Percentiles rank a stretch among this genome's conserved stretches.
Conservation (phyloP, 2,113 vertebrate species). For the Vulpes lagopus region DNA sequence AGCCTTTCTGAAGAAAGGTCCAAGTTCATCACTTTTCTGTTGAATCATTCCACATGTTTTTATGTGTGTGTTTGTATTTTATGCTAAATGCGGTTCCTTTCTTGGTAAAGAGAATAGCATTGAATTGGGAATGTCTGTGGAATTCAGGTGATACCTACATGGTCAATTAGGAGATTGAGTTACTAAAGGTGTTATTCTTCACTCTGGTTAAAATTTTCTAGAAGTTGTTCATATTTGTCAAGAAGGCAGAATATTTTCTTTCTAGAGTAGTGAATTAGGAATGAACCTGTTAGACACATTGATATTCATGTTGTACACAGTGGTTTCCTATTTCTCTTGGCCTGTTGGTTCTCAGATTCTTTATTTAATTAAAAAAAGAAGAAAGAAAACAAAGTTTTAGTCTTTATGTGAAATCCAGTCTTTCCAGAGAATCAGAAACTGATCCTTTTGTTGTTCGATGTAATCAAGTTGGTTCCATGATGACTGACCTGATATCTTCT, state of each 20-base stretch:
- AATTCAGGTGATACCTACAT: not conserved
- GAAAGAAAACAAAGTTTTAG: not conserved
- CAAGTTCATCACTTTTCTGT: conserved; percentile 47
- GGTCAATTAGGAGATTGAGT: not conserved
- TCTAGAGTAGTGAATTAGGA: not conserved
- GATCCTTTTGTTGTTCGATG: not conserved
- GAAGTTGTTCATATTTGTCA: not conserved
- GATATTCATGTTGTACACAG: not conserved
- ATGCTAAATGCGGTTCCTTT: not conserved
- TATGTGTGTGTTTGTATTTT: not conserved
- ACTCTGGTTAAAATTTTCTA: conserved; percentile 1
- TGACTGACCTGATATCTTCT: not conserved
- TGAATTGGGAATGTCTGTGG: not conserved
- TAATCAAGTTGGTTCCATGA: not conserved
- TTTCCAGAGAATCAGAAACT: not conserved
- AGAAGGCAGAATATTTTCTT: not conserved
- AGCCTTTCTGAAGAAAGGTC: not conserved
- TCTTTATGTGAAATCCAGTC: not conserved
- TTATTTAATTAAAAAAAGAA: conserved; percentile 45
- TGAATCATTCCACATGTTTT: not conserved
- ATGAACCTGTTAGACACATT: not conserved
- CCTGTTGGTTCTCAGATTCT: not conserved
- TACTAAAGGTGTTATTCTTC: not conserved
- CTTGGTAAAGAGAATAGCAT: not conserved
- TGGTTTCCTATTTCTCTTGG: conserved; percentile 16